These are phyloP conservation scores for Diploptera punctata DNA, from an alignment of 2,888 invertebrate species.

Conservation along the genomic window DNA sequence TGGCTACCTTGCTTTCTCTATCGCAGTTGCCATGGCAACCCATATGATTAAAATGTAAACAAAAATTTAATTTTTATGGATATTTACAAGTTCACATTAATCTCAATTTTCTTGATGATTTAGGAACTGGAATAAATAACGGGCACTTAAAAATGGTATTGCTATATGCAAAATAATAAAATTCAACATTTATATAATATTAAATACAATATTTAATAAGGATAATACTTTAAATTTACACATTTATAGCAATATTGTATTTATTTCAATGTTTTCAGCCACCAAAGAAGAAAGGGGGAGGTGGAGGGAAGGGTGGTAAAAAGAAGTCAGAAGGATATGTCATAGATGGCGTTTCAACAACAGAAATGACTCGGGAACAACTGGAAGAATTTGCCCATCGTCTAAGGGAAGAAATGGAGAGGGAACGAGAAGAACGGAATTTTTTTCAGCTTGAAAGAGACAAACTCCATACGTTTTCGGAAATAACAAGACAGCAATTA, in stretches of 20 bases:
- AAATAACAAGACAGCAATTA: conserved; percentile 88
- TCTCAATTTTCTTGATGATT: too few relatives aligned
- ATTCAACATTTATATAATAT: too few relatives aligned
- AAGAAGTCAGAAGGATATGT: conserved; percentile 52
- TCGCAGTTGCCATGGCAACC: conserved; percentile 28
- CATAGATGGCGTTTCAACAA: conserved; percentile 91
- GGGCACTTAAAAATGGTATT: too few relatives aligned
- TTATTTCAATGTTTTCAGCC: too few relatives aligned
- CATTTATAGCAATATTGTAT: too few relatives aligned
- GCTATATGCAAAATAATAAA: too few relatives aligned
- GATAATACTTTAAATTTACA: too few relatives aligned
- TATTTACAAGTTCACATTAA: too few relatives aligned
- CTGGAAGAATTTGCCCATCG: conserved; percentile 86
- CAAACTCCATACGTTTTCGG: conserved; percentile 94
- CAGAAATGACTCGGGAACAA: conserved; percentile 92
- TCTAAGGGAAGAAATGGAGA: conserved; percentile 89
- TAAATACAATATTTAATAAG: too few relatives aligned
- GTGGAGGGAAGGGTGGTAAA: conserved; percentile 46
- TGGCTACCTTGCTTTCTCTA: neutral
- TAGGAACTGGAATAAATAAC: too few relatives aligned
- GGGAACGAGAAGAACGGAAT: conserved; percentile 94
- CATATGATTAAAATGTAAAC: neutral
- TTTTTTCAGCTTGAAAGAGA: conserved; percentile 95
- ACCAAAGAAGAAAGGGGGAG: conserved; percentile 42
- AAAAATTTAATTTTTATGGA: too few relatives aligned